These are phyloP conservation scores for Pantherophis alleghaniensis DNA, from an alignment of 2,797 vertebrate species.

Conservation along the genomic window DNA sequence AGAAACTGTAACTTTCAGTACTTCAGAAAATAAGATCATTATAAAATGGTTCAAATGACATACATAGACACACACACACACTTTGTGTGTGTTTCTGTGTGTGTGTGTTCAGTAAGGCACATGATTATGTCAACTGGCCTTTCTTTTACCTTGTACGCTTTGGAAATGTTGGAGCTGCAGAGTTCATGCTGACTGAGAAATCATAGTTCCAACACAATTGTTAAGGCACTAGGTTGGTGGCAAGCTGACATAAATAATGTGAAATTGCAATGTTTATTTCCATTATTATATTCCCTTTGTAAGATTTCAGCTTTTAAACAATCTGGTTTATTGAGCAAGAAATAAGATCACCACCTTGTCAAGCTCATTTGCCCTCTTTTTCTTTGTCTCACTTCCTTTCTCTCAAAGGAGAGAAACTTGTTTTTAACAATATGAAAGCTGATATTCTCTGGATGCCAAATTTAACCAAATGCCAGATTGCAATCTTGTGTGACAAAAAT, in stretches of 20 bases:
- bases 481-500: conserved; percentile 22
- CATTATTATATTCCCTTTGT: background rate
- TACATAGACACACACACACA: background rate
- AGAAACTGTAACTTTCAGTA: background rate
- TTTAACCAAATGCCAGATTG: conserved; percentile 37
- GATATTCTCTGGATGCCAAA: conserved; percentile 23
- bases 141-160: background rate
- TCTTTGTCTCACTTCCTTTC: background rate
- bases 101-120: background rate
- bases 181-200: background rate
- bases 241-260: background rate
- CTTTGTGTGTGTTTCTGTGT: background rate
- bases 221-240: background rate
- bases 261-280: background rate
- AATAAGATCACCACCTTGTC: background rate
- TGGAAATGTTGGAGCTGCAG: background rate
- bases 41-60: background rate
- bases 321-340: background rate
- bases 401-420: conserved; percentile 13
- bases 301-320: conserved; percentile 1
- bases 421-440: conserved; percentile 33
- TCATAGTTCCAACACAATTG: background rate
- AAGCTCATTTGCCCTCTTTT: background rate
- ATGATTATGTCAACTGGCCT: background rate
- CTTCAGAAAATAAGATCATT: background rate